Evolutionary conservation across 2,888 invertebrate genomes (phyloP), one percentile per base, ranked within the genome.

Genomic region (Diogma glabrata): DNA sequence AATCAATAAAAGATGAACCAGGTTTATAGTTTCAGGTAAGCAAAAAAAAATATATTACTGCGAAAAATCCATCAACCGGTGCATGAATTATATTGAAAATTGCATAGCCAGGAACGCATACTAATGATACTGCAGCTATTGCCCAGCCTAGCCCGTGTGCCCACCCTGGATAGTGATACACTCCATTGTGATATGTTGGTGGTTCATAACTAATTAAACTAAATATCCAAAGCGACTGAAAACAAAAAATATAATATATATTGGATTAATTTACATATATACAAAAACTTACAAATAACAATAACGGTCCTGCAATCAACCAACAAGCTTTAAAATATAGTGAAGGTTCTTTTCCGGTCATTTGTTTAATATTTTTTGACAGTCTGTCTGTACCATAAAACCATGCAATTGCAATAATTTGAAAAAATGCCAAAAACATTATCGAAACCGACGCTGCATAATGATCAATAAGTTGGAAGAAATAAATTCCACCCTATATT

Each of bases 371-470:
- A 65, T 93, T 90, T 60, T 78, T 79, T 7, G 88, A 83, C 53
- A 93, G 69, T 59, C 85, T 75, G 52, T 78, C 79, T 1, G 87
- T 85, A 30, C 93, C 93, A 64, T 93, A 94, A 64, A 90, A 85
- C 92, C 93, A 94, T 5, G 89, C 82, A 54, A 94, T 82, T 8
- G 86, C 93, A 50, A 92, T 84, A 48, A 91, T 84, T 75, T 94
- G 93, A 63, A 93, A 92, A 70, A 94, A 92, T 28, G 93, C 92
- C 57, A 93, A 76, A 65, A 90, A 92, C 72, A 93, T 86, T 50
- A 93, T 87, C 51, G 92, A 88, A 60, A 92, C 83, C 43, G 88
- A 87, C 16, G 91, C 90, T n/a, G 92, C 89, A 66, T 91, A 94
- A 64, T 88, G 89, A 66, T 93, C 93, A 76, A 94, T 86, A 57